phyloP scores from a whole-genome alignment of 2,888 invertebrate genomes.

The Rugalucina vietnamica region DNA sequence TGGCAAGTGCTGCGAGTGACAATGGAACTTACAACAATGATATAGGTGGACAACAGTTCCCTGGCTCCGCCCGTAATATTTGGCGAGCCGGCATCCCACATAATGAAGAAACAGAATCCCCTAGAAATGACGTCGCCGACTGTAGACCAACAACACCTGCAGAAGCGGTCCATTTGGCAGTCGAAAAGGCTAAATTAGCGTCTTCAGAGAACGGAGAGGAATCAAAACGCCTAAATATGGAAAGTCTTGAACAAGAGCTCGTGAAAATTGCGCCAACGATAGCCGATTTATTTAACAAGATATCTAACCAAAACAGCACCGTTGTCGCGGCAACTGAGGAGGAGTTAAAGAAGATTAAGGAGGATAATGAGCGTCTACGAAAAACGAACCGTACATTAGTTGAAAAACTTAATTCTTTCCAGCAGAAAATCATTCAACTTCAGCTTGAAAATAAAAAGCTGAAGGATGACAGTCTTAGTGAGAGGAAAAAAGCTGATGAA shows the following conservation, averaged over 20 bases:
- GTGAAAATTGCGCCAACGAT: conserved; percentile 70
- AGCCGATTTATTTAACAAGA: conserved; percentile 69
- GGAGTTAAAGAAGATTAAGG: conserved; percentile 65
- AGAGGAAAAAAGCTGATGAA: conserved; percentile 59
- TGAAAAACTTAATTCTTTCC: conserved; percentile 69
- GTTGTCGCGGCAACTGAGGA: conserved; percentile 64
- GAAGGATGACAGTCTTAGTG: conserved; percentile 62
- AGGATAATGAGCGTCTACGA: conserved; percentile 68
- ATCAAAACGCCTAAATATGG: conserved; percentile 60
- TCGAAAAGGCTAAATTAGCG: conserved; percentile 1
- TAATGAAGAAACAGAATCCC: not conserved
- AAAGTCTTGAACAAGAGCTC: conserved; percentile 66
- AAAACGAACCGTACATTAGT: conserved; percentile 70
- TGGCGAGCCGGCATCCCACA: not conserved
- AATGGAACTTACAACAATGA: not conserved
- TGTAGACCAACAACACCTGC: conserved; percentile 14
- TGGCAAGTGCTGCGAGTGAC: not conserved
- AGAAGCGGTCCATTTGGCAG: conserved; percentile 8
- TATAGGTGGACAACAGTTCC: not conserved
- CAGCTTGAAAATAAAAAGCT: conserved; percentile 70
- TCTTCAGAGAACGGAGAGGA: conserved; percentile 8
- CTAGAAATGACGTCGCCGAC: not conserved
- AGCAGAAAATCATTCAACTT: conserved; percentile 69
- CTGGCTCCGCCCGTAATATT: not conserved
- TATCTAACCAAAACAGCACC: conserved; percentile 61